Base-by-base conservation (phyloP, 2,888 invertebrate species). In the Nemotelus pantherinus region DNA sequence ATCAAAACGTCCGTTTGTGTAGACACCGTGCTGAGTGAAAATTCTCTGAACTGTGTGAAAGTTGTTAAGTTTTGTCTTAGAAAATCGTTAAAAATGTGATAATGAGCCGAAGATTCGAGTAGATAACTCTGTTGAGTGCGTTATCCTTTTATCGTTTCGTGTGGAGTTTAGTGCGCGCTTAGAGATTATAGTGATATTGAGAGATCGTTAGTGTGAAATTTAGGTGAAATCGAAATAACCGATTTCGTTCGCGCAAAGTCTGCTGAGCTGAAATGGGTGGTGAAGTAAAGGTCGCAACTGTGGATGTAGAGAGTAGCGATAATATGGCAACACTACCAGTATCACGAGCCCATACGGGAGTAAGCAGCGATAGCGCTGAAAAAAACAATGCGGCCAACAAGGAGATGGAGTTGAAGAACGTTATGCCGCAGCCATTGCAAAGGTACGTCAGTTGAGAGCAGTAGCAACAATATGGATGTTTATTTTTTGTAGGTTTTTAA, bases 301-400 rank as follows among this genome's bases (percentile, higher is more conserved):
- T 95, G 83, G 95, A 95, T 88, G 91, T 94, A 84, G 95, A 95
- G 88, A 90, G 93, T 82, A 93, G 93, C 83, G 94, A 95, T 90
- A 95, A 95, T 86, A 95, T 95, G 92, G 95, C 95, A 87, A 95
- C 95, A 63, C 90, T 95, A 87, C 95, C 95, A 82, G 95, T 95
- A 79, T 94, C 94, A 80, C 91, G 94, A 85, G 92, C 92, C 64
- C 89, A 90, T 85, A 88, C 88, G 81, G 91, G 92, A 82, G 91
- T 92, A 82, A 92, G 91, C 83, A 93, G 93, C 85, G 91, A 92
- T 81, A 92, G 92, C 82, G 93, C 93, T 77, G 94, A 94, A 88
- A 94, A 93, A 88, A 93, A 94, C 86, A 93, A 94, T 86, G 92
- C 92, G 79, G 92, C 93, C 82, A 94, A 93, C 89, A 94, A 94